Percentiles rank a stretch among this genome's conserved stretches.
These are phyloP conservation scores for Acanthopagrus latus DNA, from an alignment of 2,797 vertebrate species.

Conservation along the genomic window DNA sequence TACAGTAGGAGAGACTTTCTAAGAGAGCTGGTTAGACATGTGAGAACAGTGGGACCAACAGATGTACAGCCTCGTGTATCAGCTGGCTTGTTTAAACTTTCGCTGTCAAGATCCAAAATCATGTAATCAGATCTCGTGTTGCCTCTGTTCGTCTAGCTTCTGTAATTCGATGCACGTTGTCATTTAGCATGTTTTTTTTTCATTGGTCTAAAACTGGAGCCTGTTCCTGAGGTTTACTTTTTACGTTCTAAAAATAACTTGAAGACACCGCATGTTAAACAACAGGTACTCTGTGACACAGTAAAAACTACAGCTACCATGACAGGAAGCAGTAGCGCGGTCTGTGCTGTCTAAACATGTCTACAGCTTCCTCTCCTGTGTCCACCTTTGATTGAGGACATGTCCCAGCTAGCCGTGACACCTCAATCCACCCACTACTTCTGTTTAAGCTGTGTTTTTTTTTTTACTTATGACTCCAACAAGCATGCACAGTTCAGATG, in stretches of 20 bases:
- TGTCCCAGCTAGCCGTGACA: not conserved
- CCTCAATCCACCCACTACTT: not conserved
- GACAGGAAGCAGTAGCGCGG: not conserved
- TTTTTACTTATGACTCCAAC: not conserved
- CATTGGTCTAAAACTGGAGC: not conserved
- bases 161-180: not conserved
- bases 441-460: not conserved
- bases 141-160: not conserved
- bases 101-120: too few species aligned
- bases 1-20: not conserved
- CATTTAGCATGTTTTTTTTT: not conserved
- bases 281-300: not conserved
- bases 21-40: not conserved
- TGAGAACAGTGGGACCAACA: slow-evolving; percentile 39
- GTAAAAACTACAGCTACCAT: not conserved
- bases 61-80: not conserved
- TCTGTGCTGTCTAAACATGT: too few species aligned
- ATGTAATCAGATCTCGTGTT: too few species aligned
- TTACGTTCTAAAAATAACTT: not conserved
- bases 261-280: not conserved
- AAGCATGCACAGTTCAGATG: not conserved
- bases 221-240: not conserved
- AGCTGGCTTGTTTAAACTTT: not conserved
- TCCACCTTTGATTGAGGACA: not conserved
- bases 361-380: not conserved